Evolutionary conservation across 2,888 invertebrate genomes (phyloP).

Genomic region (Plutella xylostella): DNA sequence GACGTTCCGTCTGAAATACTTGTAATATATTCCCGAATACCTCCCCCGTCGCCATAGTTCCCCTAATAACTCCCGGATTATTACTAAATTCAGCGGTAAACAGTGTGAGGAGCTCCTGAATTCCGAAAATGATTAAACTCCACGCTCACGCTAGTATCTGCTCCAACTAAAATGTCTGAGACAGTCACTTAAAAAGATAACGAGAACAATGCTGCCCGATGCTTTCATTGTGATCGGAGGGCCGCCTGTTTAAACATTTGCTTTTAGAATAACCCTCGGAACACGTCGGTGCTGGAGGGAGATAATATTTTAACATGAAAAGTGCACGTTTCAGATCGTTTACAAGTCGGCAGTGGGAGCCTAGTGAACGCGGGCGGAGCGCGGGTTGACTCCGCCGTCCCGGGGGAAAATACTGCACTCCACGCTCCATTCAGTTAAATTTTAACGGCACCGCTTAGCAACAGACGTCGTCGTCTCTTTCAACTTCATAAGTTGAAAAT

Average conservation of each 20-base stretch:
- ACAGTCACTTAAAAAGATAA: not conserved
- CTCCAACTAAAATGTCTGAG: not conserved
- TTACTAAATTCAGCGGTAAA: conserved; percentile 1
- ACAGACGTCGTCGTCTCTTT: too few species aligned
- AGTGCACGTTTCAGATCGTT: conserved; percentile 25
- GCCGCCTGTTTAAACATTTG: too few species aligned
- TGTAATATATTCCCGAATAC: conserved; percentile 20
- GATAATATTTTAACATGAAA: conserved; percentile 22
- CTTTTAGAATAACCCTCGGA: too few species aligned
- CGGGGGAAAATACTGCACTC: conserved; percentile 25
- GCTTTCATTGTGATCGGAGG: not conserved
- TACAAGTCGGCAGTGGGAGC: conserved; percentile 23
- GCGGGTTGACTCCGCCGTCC: conserved; percentile 30
- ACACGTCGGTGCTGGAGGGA: conserved; percentile 23
- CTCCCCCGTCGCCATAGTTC: conserved; percentile 13
- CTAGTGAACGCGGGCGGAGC: conserved; percentile 28
- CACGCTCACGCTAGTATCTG: not conserved
- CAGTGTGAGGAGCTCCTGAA: not conserved
- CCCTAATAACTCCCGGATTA: conserved; percentile 10
- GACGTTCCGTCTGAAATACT: not conserved
- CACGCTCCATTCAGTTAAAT: too few species aligned
- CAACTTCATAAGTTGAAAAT: not conserved
- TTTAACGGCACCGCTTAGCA: too few species aligned
- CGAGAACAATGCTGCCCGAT: not conserved
- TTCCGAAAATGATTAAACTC: not conserved